Conservation (phyloP, 2,113 vertebrate genomes). For the Pteropus alecto region DNA sequence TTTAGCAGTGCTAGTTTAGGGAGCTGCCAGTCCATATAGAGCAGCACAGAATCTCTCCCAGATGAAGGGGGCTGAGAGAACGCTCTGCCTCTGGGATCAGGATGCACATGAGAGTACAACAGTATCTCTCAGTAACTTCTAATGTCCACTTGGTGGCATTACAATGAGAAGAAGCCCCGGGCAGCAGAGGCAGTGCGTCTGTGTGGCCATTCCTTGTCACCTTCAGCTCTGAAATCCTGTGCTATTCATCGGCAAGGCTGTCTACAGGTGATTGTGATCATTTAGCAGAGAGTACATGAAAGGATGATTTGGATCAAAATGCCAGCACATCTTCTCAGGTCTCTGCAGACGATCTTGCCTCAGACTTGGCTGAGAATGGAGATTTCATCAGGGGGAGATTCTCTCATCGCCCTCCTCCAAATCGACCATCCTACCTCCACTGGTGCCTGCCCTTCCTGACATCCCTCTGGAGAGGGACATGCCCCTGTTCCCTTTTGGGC, state of each 20-base stretch:
- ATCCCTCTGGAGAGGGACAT: too few relatives aligned
- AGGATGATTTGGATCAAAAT: too few relatives aligned
- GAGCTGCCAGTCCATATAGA: neutral
- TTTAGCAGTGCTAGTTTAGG: neutral
- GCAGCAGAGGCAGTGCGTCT: neutral
- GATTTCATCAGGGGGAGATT: too few relatives aligned
- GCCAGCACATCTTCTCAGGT: neutral
- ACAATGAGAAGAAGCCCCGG: neutral
- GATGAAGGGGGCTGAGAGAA: neutral
- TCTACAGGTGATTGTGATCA: neutral
- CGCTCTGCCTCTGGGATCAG: neutral
- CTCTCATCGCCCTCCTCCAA: neutral
- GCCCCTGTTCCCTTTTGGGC: neutral
- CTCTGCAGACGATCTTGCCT: neutral
- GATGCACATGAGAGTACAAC: fast-evolving
- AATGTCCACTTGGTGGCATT: fast-evolving
- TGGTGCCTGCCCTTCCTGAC: neutral
- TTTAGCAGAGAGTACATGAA: too few relatives aligned
- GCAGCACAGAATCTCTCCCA: neutral
- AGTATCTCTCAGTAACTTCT: neutral
- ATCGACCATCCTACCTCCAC: neutral
- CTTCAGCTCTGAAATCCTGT: fast-evolving
- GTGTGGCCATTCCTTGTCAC: fast-evolving
- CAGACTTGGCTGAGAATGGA: neutral
- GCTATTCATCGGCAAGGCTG: neutral